Evolutionary conservation across 2,888 invertebrate species (phyloP).

Genomic region (Nesidiocoris tenuis): DNA sequence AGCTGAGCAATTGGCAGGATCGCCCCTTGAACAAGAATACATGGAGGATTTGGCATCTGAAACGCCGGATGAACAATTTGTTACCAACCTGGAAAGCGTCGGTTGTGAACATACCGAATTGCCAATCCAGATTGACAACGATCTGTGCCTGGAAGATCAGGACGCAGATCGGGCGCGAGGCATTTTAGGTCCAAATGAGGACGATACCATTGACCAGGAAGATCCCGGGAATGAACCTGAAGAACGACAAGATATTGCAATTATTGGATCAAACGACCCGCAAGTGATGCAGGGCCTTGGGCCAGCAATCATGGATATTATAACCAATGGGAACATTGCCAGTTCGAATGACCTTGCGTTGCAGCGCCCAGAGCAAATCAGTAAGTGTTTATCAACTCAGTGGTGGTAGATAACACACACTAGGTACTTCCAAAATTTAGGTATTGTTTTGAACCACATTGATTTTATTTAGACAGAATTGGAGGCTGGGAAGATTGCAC

Average conservation of each 20-base stretch:
- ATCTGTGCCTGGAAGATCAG: not conserved
- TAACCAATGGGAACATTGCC: slow-evolving; percentile 28
- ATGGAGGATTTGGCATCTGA: slow-evolving; percentile 57
- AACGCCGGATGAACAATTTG: slow-evolving; percentile 52
- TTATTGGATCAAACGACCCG: slow-evolving; percentile 35
- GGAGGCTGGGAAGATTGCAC: too few relatives aligned
- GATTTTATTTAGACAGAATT: too few relatives aligned
- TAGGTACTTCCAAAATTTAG: too few relatives aligned
- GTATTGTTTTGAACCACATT: too few relatives aligned
- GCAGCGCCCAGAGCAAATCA: not conserved
- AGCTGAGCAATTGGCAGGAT: not conserved
- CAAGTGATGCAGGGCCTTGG: slow-evolving; percentile 29
- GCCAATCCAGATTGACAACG: slow-evolving; percentile 49
- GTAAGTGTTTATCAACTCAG: too few relatives aligned
- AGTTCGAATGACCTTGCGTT: not conserved
- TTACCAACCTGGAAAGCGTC: slow-evolving; percentile 24
- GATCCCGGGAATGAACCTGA: slow-evolving; percentile 29
- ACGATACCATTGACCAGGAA: not conserved
- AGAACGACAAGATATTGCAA: slow-evolving; percentile 23
- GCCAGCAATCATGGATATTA: slow-evolving; percentile 35
- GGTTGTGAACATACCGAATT: slow-evolving; percentile 30
- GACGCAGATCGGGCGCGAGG: not conserved
- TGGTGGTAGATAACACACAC: too few relatives aligned
- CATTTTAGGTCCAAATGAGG: too few relatives aligned
- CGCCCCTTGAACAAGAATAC: slow-evolving; percentile 38